These are phyloP conservation scores for Glomeris maerens DNA, from an alignment of 1,140 invertebrate species.

Conservation along the genomic window DNA sequence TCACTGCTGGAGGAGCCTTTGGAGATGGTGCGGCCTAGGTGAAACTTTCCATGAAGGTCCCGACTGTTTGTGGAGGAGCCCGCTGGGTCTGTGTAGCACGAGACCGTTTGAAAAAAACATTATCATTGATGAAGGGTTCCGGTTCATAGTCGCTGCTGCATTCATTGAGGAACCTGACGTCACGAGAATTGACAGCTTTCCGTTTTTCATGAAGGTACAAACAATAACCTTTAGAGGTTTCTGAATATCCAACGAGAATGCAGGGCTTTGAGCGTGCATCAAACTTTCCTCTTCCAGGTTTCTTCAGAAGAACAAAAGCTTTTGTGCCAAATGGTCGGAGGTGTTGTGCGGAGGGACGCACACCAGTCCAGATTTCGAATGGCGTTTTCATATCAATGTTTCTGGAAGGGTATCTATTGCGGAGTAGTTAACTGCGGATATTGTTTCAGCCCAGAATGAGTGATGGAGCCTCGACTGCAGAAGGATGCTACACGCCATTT, in stretches of 20 bases:
- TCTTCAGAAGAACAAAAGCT: background rate
- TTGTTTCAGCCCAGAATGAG: constrained; percentile 6
- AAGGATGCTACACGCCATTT: constrained; percentile 6
- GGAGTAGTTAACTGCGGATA: background rate
- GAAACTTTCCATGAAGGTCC: too few species aligned
- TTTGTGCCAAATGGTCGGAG: background rate
- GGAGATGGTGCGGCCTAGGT: too few species aligned
- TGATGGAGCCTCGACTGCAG: background rate
- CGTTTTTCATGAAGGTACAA: background rate
- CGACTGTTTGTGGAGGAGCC: too few species aligned
- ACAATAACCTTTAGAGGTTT: background rate
- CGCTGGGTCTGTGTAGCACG: too few species aligned
- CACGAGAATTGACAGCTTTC: background rate
- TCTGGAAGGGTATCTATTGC: constrained; percentile 1
- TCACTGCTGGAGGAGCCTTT: too few species aligned
- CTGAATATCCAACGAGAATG: background rate
- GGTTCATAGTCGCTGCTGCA: too few species aligned
- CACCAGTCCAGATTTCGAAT: background rate
- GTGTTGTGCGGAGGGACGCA: background rate
- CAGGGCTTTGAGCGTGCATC: background rate
- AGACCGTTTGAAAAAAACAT: too few species aligned
- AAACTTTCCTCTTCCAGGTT: background rate
- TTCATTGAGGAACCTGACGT: background rate
- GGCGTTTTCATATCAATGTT: background rate
- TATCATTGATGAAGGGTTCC: too few species aligned